Conservation (phyloP, 1,140 invertebrate species). For the Gryllus bimaculatus region DNA sequence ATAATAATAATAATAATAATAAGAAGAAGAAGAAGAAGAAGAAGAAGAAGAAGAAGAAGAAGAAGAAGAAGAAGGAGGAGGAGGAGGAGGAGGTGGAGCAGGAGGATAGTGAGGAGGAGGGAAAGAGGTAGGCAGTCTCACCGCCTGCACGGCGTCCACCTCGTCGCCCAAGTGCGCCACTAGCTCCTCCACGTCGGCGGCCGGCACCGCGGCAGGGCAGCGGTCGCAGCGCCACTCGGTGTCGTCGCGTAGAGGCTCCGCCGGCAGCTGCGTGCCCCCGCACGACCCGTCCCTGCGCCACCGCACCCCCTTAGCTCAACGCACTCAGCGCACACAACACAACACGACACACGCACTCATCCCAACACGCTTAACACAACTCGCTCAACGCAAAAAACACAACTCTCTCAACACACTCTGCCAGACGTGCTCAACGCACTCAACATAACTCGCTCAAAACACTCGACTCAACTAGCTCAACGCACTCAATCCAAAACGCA, state of each 20-base stretch:
- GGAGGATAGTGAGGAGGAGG: neutral
- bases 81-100: neutral
- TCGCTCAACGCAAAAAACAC: too few relatives aligned
- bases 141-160: conserved; percentile 47
- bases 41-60: too few relatives aligned
- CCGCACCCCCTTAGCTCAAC: neutral
- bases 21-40: too few relatives aligned
- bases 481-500: too few relatives aligned
- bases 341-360: too few relatives aligned
- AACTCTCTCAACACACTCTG: too few relatives aligned
- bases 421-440: too few relatives aligned
- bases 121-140: neutral
- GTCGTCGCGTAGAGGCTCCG: conserved; percentile 53
- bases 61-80: neutral
- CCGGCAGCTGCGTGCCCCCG: conserved; percentile 53
- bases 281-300: conserved; percentile 40
- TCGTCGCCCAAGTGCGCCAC: conserved; percentile 61
- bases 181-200: conserved; percentile 46
- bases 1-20: too few relatives aligned
- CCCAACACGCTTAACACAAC: too few relatives aligned
- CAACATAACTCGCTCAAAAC: too few relatives aligned
- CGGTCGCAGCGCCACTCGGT: conserved; percentile 64
- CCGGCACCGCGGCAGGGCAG: conserved; percentile 49
- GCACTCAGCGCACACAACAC: neutral
- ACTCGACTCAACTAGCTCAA: too few relatives aligned